phyloP scores from a whole-genome alignment of 2,797 vertebrate species.

The Mastacembelus armatus region DNA sequence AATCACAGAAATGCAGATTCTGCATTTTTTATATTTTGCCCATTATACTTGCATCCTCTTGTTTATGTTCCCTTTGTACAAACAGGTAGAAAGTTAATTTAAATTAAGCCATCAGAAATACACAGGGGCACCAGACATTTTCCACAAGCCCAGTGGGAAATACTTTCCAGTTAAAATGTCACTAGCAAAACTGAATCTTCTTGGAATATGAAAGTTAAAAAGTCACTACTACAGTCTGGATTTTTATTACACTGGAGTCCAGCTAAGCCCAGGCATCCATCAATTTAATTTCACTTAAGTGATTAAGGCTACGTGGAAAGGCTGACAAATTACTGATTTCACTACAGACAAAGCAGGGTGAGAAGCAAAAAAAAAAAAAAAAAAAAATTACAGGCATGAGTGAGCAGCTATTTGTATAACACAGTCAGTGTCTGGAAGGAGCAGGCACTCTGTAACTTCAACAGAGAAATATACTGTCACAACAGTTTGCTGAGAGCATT shows the following conservation, averaged over 20 bases:
- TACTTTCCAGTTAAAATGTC: neutral
- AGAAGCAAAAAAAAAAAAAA: slow-evolving; percentile 6
- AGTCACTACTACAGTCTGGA: neutral
- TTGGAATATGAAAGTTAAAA: neutral
- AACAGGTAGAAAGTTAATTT: slow-evolving; percentile 15
- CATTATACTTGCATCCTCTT: slow-evolving; percentile 42
- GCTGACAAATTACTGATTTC: slow-evolving; percentile 34
- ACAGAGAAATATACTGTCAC: no score
- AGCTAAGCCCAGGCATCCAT: slow-evolving; percentile 16
- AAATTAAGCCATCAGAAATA: slow-evolving; percentile 8
- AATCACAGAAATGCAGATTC: slow-evolving; percentile 60
- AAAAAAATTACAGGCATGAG: slow-evolving; percentile 1
- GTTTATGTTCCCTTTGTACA: slow-evolving; percentile 36
- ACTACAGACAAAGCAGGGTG: neutral
- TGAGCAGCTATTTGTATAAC: slow-evolving; percentile 37
- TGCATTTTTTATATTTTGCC: slow-evolving; percentile 52
- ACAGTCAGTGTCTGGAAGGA: no score
- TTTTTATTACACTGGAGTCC: slow-evolving; percentile 16
- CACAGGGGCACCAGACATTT: slow-evolving; percentile 1
- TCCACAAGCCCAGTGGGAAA: neutral
- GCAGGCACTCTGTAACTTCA: no score
- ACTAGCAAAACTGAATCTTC: neutral
- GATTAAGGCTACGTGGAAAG: slow-evolving; percentile 19
- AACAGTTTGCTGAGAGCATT: no score
- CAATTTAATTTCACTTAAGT: slow-evolving; percentile 28